These are phyloP conservation scores for silkworm (Bombyx mori) DNA, from an alignment of 1,140 invertebrate species.

Conservation along the genomic window DNA sequence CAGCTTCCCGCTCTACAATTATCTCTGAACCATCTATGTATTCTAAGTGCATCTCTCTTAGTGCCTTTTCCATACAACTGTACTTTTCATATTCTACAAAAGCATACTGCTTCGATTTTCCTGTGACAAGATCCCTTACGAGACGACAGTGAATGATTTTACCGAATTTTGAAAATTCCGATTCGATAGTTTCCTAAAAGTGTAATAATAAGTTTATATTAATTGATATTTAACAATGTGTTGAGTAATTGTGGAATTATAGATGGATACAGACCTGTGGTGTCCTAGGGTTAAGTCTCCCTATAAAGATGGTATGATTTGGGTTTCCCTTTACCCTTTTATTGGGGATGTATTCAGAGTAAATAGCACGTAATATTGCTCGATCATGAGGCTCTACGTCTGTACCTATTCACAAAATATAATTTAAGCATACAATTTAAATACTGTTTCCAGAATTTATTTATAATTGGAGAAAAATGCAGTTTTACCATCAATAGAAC, in stretches of 20 bases:
- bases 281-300: constrained; percentile 81
- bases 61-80: constrained; percentile 74
- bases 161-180: constrained; percentile 79
- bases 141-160: constrained; percentile 78
- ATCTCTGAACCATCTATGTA: constrained; percentile 75
- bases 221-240: background rate
- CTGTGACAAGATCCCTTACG: constrained; percentile 86
- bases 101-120: constrained; percentile 85
- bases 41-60: constrained; percentile 71
- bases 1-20: constrained; percentile 80
- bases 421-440: background rate
- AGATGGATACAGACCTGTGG: constrained; percentile 57
- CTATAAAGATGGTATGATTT: constrained; percentile 83
- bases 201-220: background rate
- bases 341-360: constrained; percentile 79
- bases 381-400: constrained; percentile 87
- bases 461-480: background rate
- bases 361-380: constrained; percentile 81
- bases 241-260: background rate
- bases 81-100: constrained; percentile 84
- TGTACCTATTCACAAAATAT: constrained; percentile 69
- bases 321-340: constrained; percentile 79
- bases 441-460: constrained; percentile 1
- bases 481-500: constrained; percentile 23
- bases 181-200: constrained; percentile 64